phyloP scores from a whole-genome alignment of 2,113 vertebrate genomes.

The Vidua macroura region DNA sequence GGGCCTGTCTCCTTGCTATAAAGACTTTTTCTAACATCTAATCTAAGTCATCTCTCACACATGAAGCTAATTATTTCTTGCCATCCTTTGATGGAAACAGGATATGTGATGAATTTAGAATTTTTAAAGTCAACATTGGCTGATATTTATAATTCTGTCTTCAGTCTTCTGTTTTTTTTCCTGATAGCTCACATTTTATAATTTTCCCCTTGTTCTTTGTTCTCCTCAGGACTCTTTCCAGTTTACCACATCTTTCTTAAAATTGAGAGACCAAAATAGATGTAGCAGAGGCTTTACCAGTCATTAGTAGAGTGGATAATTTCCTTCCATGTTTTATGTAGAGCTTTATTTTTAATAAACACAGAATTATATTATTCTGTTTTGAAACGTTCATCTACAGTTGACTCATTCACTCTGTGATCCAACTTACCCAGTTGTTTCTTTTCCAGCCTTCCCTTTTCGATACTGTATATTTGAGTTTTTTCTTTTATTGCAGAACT shows the following conservation, averaged over 20 bases:
- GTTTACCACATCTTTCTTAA: constrained; percentile 47
- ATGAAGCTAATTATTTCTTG: constrained; percentile 39
- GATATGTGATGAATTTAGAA: constrained; percentile 23
- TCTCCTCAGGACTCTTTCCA: constrained; percentile 38
- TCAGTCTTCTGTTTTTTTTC: constrained; percentile 23
- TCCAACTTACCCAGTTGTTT: not conserved
- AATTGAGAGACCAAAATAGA: constrained; percentile 40
- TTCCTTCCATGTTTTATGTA: constrained; percentile 33
- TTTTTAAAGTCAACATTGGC: constrained; percentile 28
- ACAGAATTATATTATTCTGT: constrained; percentile 43
- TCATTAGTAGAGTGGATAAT: constrained; percentile 39
- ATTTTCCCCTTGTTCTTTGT: constrained; percentile 55
- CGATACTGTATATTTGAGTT: not conserved
- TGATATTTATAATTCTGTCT: constrained; percentile 35
- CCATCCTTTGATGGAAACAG: not conserved
- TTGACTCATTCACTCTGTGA: constrained; percentile 24
- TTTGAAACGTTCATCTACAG: not conserved
- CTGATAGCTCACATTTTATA: constrained; percentile 41
- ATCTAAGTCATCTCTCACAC: not conserved
- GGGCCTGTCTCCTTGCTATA: not conserved
- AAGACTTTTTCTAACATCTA: not conserved
- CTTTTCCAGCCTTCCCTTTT: not conserved
- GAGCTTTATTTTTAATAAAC: constrained; percentile 52
- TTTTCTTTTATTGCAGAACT: not conserved
- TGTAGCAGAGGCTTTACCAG: constrained; percentile 19